These are phyloP conservation scores for Pituophis catenifer DNA, from an alignment of 2,113 vertebrate genomes.

Conservation along the genomic window DNA sequence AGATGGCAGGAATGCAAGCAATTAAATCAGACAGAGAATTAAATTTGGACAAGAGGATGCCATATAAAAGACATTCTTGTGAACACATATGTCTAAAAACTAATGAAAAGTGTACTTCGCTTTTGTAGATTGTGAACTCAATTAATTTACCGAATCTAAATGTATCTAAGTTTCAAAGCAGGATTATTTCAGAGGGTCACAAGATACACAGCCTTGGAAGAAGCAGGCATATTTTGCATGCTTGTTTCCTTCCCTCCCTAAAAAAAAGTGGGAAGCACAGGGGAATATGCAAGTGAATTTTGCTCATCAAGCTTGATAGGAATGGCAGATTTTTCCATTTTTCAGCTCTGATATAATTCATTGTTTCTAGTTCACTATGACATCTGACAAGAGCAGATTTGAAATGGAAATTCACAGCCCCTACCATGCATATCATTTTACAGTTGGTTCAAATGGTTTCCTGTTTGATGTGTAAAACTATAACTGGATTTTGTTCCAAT, in stretches of 20 bases:
- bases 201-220: background rate
- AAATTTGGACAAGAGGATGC: constrained; percentile 1
- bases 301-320: background rate
- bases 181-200: background rate
- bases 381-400: background rate
- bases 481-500: background rate
- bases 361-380: constrained; percentile 20
- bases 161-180: constrained; percentile 15
- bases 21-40: constrained; percentile 21
- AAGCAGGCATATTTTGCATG: background rate
- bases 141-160: constrained; percentile 18
- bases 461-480: background rate
- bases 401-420: background rate
- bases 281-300: background rate
- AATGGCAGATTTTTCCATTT: constrained; percentile 16
- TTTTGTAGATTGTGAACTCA: background rate
- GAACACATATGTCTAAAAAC: constrained; percentile 17
- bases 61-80: background rate
- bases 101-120: background rate
- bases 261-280: background rate
- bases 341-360: background rate
- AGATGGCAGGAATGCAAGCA: constrained; percentile 13
- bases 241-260: background rate
- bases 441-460: background rate
- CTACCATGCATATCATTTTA: background rate